phyloP scores from a whole-genome alignment of 2,888 invertebrate genomes.

The Drosophila affinis region DNA sequence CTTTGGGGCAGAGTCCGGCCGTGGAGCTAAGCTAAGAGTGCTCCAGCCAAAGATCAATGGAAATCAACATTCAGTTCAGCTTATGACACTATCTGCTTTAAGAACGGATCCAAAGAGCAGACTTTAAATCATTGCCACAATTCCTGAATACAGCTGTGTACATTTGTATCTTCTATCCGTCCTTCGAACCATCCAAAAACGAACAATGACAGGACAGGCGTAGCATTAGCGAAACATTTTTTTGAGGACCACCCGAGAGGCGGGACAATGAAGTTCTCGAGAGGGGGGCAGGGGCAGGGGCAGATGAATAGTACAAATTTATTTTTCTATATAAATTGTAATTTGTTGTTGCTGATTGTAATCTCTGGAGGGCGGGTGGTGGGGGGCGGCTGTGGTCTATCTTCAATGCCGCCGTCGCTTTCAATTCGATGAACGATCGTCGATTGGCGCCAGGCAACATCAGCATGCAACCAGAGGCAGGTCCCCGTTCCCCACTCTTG shows the following conservation, averaged over 20 bases:
- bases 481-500: not conserved
- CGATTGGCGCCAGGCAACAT: constrained; percentile 64
- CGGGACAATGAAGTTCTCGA: not conserved
- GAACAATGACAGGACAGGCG: not conserved
- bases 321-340: constrained; percentile 41
- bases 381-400: constrained; percentile 30
- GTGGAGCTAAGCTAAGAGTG: not conserved
- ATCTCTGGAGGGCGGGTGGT: constrained; percentile 12
- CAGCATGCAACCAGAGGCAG: constrained; percentile 13
- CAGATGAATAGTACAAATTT: constrained; percentile 63
- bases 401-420: constrained; percentile 41
- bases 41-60: not conserved
- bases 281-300: not conserved
- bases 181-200: not conserved
- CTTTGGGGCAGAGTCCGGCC: constrained; percentile 11
- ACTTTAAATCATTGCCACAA: too few species aligned
- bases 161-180: not conserved
- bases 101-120: too few species aligned
- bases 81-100: too few species aligned
- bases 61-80: not conserved
- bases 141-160: too few species aligned
- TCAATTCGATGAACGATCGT: constrained; percentile 40
- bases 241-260: constrained; percentile 29
- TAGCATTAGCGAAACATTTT: constrained; percentile 20
- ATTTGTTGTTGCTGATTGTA: constrained; percentile 40